A percentile compares a stretch with the other conserved stretches of the same genome.
Conservation (phyloP, 35 echinoderm and acorn worm species). For the Amphiura filiformis region DNA sequence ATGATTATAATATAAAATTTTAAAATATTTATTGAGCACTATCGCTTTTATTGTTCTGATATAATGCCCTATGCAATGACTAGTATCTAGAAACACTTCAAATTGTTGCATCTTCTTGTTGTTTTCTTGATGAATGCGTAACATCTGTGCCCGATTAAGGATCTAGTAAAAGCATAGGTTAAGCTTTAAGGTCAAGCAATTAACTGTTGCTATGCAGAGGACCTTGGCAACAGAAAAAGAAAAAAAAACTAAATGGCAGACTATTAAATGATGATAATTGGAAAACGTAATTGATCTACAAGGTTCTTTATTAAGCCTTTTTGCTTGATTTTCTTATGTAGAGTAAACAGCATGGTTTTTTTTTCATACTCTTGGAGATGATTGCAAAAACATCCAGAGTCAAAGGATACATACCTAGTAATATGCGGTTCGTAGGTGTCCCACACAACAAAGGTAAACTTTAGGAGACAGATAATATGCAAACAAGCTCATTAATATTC, state of each 20-base stretch:
- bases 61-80: neutral
- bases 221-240: neutral
- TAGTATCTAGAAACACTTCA: neutral
- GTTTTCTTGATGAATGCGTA: neutral
- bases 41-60: neutral
- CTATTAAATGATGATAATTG: neutral
- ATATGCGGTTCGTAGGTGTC: too few species aligned
- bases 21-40: neutral
- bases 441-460: too few species aligned
- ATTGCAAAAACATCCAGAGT: too few species aligned
- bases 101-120: too few species aligned
- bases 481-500: too few species aligned
- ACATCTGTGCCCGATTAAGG: neutral
- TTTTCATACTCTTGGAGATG: too few species aligned
- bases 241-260: neutral
- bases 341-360: too few species aligned
- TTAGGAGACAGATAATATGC: too few species aligned
- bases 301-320: neutral
- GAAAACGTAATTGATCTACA: neutral
- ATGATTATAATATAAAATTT: neutral
- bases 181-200: neutral
- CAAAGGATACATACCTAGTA: too few species aligned
- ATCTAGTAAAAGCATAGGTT: neutral
- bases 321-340: too few species aligned
- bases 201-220: neutral